Evolutionary conservation across 2,797 vertebrate genomes (phyloP).

Genomic region (Botia kubotai): DNA sequence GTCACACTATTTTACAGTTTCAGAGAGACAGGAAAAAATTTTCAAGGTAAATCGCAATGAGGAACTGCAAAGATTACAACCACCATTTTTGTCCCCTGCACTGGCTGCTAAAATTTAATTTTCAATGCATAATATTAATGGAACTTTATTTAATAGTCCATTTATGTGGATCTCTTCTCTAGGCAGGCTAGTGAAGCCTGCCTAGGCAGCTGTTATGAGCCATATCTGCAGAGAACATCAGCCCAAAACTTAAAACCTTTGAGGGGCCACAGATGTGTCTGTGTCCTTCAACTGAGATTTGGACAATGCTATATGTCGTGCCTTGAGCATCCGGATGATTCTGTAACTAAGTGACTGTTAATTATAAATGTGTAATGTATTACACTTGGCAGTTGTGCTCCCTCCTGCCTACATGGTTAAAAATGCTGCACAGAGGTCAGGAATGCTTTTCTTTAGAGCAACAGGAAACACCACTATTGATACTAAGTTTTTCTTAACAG

Average conservation of each 20-base stretch:
- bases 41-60: no score
- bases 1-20: neutral
- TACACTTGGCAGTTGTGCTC: slow-evolving; percentile 23
- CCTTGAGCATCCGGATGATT: neutral
- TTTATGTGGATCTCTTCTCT: neutral
- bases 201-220: neutral
- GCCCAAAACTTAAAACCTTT: slow-evolving; percentile 34
- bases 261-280: slow-evolving; percentile 54
- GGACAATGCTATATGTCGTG: slow-evolving; percentile 2
- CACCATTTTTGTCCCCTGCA: neutral
- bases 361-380: slow-evolving; percentile 13
- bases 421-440: slow-evolving; percentile 43
- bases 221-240: slow-evolving; percentile 36
- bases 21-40: no score
- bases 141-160: neutral
- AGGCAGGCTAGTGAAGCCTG: neutral
- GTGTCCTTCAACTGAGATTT: slow-evolving; percentile 69
- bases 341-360: slow-evolving; percentile 21
- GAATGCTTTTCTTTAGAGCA: slow-evolving; percentile 42
- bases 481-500: no score
- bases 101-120: neutral
- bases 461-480: neutral
- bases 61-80: no score
- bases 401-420: slow-evolving; percentile 37
- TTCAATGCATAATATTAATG: neutral